Evolutionary conservation across 2,888 invertebrate species (phyloP), one percentile per base, ranked within the genome.

Genomic region (Coenonympha glycerion): DNA sequence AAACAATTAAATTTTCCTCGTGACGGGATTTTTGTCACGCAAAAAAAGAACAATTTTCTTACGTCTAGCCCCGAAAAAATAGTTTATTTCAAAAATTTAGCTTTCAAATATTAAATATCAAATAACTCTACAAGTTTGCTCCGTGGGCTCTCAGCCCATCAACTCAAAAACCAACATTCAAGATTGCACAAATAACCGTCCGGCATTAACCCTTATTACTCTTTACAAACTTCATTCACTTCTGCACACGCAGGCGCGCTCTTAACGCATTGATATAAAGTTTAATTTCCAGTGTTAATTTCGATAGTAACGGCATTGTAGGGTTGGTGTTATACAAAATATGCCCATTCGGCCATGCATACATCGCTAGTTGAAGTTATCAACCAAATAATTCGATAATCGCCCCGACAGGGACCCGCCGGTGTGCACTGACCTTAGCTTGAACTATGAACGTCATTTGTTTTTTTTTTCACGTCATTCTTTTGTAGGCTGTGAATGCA

Each of bases 141-240:
- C 9, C 8, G 15, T 15, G 22, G 22, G 8, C 39, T 39, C 39
- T 39, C 9, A 24, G 2, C 9, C 39, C 24, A 24, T 39, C 39
- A 57, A 64, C 64, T 73, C 68, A 73, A 73, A 82, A 83, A 80
- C 78, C 78, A 83, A 84, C 80, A 81, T 76, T 73, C 71, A 70
- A 76, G 79, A 82, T 82, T 81, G 77, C 80, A 79, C 74, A 78
- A 81, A 83, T 81, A 73, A 76, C 80, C 68, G 68, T 49, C 79
- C 71, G 60, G 66, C 73, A 81, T 83, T 82, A 82, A 78, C 78
- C 78, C 79, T 81, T 75, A 83, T 83, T 83, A 82, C 71, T 68
- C 66, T 66, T 55, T 58, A 56, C 57, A 66, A 68, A 69, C 65
- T 64, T 61, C 62, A 55, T 56, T 59, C 40, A 11, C 24, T 18